These are phyloP conservation scores for Meteorus colon DNA, from an alignment of 2,888 invertebrate species.

Conservation along the genomic window DNA sequence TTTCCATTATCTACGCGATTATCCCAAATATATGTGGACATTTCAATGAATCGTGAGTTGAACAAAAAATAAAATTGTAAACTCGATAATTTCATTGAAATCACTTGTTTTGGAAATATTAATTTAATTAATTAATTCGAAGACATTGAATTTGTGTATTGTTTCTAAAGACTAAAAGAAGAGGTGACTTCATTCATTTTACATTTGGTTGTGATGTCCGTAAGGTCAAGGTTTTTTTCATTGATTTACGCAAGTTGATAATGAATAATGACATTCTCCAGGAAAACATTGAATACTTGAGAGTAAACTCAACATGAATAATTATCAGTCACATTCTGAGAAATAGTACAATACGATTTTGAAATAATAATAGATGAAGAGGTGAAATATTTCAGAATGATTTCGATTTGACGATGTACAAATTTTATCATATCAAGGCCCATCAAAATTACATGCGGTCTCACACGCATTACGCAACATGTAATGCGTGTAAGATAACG, in stretches of 20 bases:
- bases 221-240: conserved; percentile 46
- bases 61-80: background rate
- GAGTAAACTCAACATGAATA: background rate
- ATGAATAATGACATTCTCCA: conserved; percentile 31
- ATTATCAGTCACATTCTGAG: background rate
- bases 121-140: conserved; percentile 9
- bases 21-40: background rate
- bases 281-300: conserved; percentile 14
- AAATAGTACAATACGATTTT: background rate
- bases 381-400: background rate
- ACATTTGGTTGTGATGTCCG: conserved; percentile 41
- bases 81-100: background rate
- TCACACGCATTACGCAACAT: conserved; percentile 16
- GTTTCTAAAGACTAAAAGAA: conserved; percentile 40
- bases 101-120: background rate
- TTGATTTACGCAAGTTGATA: conserved; percentile 25
- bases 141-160: conserved; percentile 4
- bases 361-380: background rate
- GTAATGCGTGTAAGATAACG: background rate
- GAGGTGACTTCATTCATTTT: conserved; percentile 53
- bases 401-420: background rate
- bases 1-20: background rate
- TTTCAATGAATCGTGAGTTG: background rate
- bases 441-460: background rate
- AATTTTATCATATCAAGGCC: background rate